Base-by-base conservation (phyloP, 2,888 invertebrate species). In the Bellardia pandia region DNA sequence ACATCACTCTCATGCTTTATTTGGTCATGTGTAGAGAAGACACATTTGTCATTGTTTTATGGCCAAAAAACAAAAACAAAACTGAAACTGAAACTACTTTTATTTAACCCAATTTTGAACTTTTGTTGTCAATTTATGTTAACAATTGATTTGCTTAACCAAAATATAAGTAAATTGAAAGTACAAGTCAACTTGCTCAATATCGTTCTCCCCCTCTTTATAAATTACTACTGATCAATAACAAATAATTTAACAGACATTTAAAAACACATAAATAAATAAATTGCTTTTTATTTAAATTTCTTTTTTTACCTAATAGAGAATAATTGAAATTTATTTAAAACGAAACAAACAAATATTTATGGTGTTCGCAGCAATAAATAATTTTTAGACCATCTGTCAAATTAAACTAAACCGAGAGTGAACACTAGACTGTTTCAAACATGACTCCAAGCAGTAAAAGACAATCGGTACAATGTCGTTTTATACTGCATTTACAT, bases 41-140 rank as follows among this genome's bases (percentile, higher is more conserved):
- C 4, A 23, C 6, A 45, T 72, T 37, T 53, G 2, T 56, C 53
- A 16, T 40, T 53, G 71, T 16, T 53, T 37, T 72, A 6, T 45
- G 23, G 23, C 40, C 23, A 40, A 42, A 71, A 72, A 56, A 9
- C 6, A 37, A 9, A 48, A 53, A 13, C 13, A 16, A 60, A 33
- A 5, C 9, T n/a, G n/a, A 37, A 62, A 37, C 37, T 37, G 6
- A 33, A 60, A 42, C 66, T 45, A 14, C 33, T 69, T 68, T 71
- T 53, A 51, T 72, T 80, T 74, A 66, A 69, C 78, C 78, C 60
- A 66, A 66, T 80, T 72, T 3, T 80, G 80, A 80, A 72, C 72
- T 80, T 66, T 56, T 23, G 66, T 64, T 64, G 62, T 48, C 62
- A 80, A 71, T 62, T 51, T 53, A 64, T n/a, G 13, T 16, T 74